These are phyloP conservation scores for Melieria omissa DNA, from an alignment of 2,888 invertebrate species.

Conservation along the genomic window DNA sequence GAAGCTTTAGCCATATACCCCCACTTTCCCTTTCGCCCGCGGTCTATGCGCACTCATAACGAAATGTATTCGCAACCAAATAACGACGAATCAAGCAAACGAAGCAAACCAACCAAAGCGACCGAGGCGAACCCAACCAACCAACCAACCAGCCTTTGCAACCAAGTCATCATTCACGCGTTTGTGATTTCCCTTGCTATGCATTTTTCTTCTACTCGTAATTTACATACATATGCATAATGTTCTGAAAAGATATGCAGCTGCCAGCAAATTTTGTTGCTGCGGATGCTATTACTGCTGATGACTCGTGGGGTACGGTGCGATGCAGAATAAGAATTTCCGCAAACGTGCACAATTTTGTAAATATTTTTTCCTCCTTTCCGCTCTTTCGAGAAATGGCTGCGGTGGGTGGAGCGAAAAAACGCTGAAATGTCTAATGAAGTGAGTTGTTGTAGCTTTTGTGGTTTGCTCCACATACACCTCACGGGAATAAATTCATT, in stretches of 20 bases:
- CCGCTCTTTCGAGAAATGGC: conserved; percentile 6
- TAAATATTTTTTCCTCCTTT: conserved; percentile 9
- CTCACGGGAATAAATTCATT: conserved; percentile 35
- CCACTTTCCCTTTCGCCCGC: too few species aligned
- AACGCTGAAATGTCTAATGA: conserved; percentile 28
- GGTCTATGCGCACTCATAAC: too few species aligned
- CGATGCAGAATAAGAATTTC: neutral
- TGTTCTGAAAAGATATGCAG: conserved; percentile 48
- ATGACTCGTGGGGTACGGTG: too few species aligned
- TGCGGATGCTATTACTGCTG: neutral
- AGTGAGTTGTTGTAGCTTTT: conserved; percentile 17
- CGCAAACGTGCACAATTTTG: conserved; percentile 30
- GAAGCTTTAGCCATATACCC: too few species aligned
- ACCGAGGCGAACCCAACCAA: conserved; percentile 37
- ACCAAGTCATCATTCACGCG: neutral
- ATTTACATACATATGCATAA: conserved; percentile 54
- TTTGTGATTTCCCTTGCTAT: conserved; percentile 12
- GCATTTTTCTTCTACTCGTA: conserved; percentile 41
- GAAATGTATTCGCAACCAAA: conserved; percentile 52
- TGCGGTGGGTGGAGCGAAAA: neutral
- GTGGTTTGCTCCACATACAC: conserved; percentile 8
- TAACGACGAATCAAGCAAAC: conserved; percentile 59
- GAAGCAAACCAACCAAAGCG: conserved; percentile 47
- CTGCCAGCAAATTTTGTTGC: conserved; percentile 2
- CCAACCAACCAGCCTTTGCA: neutral